A percentile compares a stretch with the other conserved stretches of the same genome.
phyloP scores from a whole-genome alignment of 2,113 vertebrate genomes.

The Mus musculus region GRCm39 chr1:178791501-178792000 shows the following conservation, averaged over 20 bases:
- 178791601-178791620: background rate
- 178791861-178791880: background rate
- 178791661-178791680: background rate
- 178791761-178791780: background rate
- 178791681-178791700: background rate
- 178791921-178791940: background rate
- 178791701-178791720: background rate
- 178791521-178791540: background rate
- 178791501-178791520: background rate
- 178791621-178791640: no score
- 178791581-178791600: background rate
- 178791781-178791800: background rate
- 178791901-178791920: background rate
- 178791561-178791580: background rate
- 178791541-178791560: background rate
- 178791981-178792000: background rate
- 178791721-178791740: background rate
- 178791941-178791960: background rate
- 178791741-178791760: background rate
- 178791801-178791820: background rate
- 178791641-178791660: background rate
- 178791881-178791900: background rate
- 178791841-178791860: background rate
- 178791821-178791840: background rate
- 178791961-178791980: background rate